These are phyloP conservation scores for Bungarus multicinctus DNA, from an alignment of 2,113 vertebrate species.

Conservation along the genomic window DNA sequence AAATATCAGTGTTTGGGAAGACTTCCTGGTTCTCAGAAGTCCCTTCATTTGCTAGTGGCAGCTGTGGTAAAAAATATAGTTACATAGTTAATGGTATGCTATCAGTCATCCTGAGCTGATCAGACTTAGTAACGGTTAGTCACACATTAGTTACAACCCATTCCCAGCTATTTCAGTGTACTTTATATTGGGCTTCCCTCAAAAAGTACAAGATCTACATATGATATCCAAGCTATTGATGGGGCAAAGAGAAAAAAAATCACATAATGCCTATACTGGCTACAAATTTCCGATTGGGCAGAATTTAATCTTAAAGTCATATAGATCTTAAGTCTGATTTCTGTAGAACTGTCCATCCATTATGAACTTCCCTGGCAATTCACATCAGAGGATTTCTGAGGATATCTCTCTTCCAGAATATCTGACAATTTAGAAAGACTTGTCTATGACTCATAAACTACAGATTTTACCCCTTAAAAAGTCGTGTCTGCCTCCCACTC, in stretches of 20 bases:
- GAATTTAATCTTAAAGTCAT: not conserved
- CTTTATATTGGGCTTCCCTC: not conserved
- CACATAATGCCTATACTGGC: not conserved
- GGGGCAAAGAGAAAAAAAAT: not conserved
- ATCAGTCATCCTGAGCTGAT: not conserved
- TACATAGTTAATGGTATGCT: not conserved
- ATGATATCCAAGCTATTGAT: not conserved
- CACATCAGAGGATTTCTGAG: not conserved
- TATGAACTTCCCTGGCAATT: not conserved
- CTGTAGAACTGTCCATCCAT: not conserved
- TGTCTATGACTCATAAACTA: not conserved
- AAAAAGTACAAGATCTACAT: not conserved
- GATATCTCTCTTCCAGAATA: not conserved
- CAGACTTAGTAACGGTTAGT: not conserved
- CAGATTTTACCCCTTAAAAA: not conserved
- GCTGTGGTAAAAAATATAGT: not conserved
- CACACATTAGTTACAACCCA: not conserved
- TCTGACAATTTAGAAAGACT: not conserved
- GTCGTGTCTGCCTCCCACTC: not conserved
- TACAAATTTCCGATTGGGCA: not conserved
- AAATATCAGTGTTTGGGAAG: not conserved
- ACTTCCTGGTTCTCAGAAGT: not conserved
- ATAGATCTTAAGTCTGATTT: not conserved
- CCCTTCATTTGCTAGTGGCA: not conserved
- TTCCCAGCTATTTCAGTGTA: not conserved